A percentile compares a stretch with the other conserved stretches of the same genome.
phyloP scores from a whole-genome alignment of 2,888 invertebrate species.

The Drosophila imparisetae region DNA sequence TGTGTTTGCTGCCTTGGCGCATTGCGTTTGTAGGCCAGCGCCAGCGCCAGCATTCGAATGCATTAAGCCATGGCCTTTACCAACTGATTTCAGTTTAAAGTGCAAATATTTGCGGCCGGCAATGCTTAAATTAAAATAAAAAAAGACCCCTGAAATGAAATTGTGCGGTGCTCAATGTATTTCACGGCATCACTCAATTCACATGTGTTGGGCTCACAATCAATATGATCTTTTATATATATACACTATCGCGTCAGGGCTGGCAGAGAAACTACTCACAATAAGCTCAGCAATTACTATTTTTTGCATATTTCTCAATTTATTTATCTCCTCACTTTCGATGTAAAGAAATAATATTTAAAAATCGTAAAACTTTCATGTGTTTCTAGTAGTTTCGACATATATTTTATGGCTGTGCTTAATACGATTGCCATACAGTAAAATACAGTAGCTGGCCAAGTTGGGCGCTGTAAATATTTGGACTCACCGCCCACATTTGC shows the following conservation, averaged over 20 bases:
- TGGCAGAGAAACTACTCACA: background rate
- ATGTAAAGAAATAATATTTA: constrained; percentile 1
- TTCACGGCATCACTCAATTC: constrained; percentile 54
- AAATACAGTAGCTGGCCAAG: constrained; percentile 59
- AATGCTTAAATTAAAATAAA: constrained; percentile 55
- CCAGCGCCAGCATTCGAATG: constrained; percentile 47
- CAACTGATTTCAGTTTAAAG: constrained; percentile 59
- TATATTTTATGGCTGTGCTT: constrained; percentile 23
- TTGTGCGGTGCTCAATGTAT: constrained; percentile 56
- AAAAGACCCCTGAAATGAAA: constrained; percentile 65
- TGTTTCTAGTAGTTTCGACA: constrained; percentile 8
- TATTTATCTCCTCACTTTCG: constrained; percentile 1
- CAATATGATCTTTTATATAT: constrained; percentile 11
- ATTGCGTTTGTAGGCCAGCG: constrained; percentile 44
- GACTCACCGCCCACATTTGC: constrained; percentile 17
- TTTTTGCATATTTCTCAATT: background rate
- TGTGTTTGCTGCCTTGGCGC: constrained; percentile 24
- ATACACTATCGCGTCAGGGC: constrained; percentile 2
- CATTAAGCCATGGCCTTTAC: constrained; percentile 54
- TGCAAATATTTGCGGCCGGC: constrained; percentile 70
- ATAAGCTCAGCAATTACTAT: constrained; percentile 4
- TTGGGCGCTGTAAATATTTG: constrained; percentile 73
- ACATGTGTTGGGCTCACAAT: constrained; percentile 23
- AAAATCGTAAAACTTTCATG: constrained; percentile 6
- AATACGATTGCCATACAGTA: constrained; percentile 35